A percentile compares a stretch with the other conserved stretches of the same genome.
Conservation (phyloP, 2,888 invertebrate genomes). For the Cerastoderma edule region DNA sequence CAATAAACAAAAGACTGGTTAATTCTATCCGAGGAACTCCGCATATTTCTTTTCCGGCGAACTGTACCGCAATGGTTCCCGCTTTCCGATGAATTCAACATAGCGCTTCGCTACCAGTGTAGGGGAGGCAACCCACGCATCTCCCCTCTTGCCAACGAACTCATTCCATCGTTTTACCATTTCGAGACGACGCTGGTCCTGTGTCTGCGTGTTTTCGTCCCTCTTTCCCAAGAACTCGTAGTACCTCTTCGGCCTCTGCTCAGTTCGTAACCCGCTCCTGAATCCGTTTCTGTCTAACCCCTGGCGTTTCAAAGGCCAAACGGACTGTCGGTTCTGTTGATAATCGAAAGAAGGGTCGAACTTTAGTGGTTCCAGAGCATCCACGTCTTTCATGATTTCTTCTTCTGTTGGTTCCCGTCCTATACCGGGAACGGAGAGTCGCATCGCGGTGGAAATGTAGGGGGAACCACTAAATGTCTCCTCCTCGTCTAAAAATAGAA, state of each 20-base stretch:
- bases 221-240: constrained; percentile 22
- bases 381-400: constrained; percentile 51
- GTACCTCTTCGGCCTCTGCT: constrained; percentile 23
- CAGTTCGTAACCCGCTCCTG: background rate
- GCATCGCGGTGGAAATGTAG: constrained; percentile 45
- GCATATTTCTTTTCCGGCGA: constrained; percentile 20
- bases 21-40: constrained; percentile 22
- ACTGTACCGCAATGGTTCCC: constrained; percentile 11
- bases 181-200: constrained; percentile 8
- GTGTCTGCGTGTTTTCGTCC: background rate
- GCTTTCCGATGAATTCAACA: constrained; percentile 51
- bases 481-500: constrained; percentile 30
- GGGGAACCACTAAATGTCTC: constrained; percentile 19
- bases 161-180: constrained; percentile 39
- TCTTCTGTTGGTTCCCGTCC: constrained; percentile 39
- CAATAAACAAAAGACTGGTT: too few species aligned
- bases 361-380: constrained; percentile 26
- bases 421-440: constrained; percentile 42
- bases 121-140: constrained; percentile 9
- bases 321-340: background rate
- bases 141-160: constrained; percentile 42
- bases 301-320: constrained; percentile 6
- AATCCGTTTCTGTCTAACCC: constrained; percentile 5
- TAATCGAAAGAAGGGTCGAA: background rate
- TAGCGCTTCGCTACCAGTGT: constrained; percentile 31